These are phyloP conservation scores for Nyctalus aviator DNA, from an alignment of 2,797 vertebrate species.

Conservation along the genomic window DNA sequence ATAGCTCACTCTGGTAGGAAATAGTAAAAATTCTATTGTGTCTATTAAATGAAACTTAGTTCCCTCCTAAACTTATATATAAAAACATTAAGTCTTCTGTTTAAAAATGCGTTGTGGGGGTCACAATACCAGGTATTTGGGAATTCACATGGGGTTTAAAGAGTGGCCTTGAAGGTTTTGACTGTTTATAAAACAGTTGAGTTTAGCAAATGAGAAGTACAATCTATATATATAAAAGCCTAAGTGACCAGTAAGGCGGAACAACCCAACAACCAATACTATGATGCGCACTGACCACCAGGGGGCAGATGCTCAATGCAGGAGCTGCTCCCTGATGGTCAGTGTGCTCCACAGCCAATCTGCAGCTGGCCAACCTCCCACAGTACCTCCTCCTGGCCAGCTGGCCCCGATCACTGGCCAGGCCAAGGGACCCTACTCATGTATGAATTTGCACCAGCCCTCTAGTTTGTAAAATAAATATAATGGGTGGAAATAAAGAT, in stretches of 20 bases:
- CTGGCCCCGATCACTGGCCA: too few relatives aligned
- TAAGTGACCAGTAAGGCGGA: too few relatives aligned
- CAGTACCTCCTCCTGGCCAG: too few relatives aligned
- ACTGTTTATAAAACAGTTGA: constrained; percentile 52
- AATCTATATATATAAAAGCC: too few relatives aligned
- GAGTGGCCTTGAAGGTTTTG: not conserved
- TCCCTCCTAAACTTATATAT: constrained; percentile 13
- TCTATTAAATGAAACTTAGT: constrained; percentile 48
- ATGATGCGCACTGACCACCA: too few relatives aligned
- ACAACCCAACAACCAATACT: too few relatives aligned
- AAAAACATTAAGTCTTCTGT: constrained; percentile 5
- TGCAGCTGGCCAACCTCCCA: too few relatives aligned
- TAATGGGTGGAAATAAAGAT: not conserved
- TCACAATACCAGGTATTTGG: constrained; percentile 17
- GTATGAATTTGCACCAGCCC: too few relatives aligned
- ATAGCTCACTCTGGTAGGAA: not conserved
- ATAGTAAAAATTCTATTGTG: constrained; percentile 1
- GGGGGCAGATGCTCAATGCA: too few relatives aligned
- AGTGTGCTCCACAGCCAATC: too few relatives aligned
- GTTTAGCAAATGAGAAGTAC: not conserved
- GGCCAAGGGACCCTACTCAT: too few relatives aligned
- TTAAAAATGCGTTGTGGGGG: constrained; percentile 42
- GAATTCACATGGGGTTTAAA: not conserved
- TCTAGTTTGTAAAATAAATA: constrained; percentile 1
- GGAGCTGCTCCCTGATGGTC: too few relatives aligned